Evolutionary conservation across 2,888 invertebrate genomes (phyloP).

Genomic region (Agrochola lota): DNA sequence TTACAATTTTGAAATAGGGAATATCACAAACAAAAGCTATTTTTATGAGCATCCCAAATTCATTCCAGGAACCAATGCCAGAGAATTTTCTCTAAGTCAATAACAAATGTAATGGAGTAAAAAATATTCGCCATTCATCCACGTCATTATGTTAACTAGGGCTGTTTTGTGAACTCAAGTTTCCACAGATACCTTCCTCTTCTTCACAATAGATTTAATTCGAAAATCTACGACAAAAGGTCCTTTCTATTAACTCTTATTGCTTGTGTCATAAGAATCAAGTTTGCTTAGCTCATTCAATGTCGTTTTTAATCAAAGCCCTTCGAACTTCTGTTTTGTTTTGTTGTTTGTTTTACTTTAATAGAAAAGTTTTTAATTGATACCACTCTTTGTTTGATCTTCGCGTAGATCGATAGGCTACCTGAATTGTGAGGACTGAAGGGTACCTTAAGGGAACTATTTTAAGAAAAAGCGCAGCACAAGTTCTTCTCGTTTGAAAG

Average conservation of each 20-base stretch:
- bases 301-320: constrained; percentile 81
- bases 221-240: constrained; percentile 65
- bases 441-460: constrained; percentile 7
- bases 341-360: constrained; percentile 77
- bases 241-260: constrained; percentile 68
- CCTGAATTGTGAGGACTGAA: constrained; percentile 46
- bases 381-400: constrained; percentile 74
- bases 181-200: constrained; percentile 64
- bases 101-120: constrained; percentile 42
- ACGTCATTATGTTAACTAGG: constrained; percentile 65
- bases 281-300: constrained; percentile 70
- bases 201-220: constrained; percentile 75
- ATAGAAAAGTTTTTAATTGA: constrained; percentile 84
- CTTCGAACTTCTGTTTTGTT: constrained; percentile 79
- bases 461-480: background rate
- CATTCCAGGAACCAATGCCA: background rate
- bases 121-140: constrained; percentile 61
- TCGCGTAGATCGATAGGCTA: constrained; percentile 64
- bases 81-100: constrained; percentile 18
- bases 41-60: background rate
- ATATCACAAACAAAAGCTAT: background rate
- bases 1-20: background rate
- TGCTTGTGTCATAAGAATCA: constrained; percentile 71
- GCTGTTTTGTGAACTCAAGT: constrained; percentile 66
- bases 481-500: background rate